Percentiles rank a stretch among this genome's conserved stretches.
Evolutionary conservation across 37 sponge, comb jelly and placozoan species (phyloP).

Genomic region (Tethya wilhelma): DNA sequence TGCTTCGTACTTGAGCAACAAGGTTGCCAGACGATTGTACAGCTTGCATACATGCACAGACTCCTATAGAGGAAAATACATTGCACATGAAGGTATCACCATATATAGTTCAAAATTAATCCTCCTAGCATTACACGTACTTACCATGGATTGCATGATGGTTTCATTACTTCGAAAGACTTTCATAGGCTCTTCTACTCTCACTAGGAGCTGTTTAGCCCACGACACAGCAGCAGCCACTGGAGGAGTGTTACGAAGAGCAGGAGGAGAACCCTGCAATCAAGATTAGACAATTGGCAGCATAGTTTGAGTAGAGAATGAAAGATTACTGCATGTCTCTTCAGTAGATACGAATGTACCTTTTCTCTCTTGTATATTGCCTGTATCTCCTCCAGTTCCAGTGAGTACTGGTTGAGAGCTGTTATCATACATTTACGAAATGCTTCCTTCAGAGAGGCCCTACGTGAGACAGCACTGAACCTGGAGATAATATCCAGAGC

Average conservation of each 20-base stretch:
- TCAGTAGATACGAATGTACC: conserved; percentile 18
- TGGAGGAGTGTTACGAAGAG: conserved; percentile 49
- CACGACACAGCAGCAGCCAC: conserved; percentile 78
- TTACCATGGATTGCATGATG: conserved; percentile 76
- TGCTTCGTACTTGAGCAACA: conserved; percentile 79
- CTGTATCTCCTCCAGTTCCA: conserved; percentile 79
- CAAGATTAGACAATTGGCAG: neutral
- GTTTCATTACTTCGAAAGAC: conserved; percentile 58
- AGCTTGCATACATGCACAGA: conserved; percentile 67
- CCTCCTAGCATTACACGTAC: neutral
- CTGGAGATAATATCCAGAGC: conserved; percentile 29
- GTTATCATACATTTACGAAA: conserved; percentile 25
- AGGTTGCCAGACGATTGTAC: conserved; percentile 81
- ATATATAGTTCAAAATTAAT: neutral
- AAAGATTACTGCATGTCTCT: too few relatives aligned
- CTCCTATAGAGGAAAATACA: conserved; percentile 52
- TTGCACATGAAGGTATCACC: neutral
- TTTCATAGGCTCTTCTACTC: conserved; percentile 85
- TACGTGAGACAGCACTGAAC: conserved; percentile 36
- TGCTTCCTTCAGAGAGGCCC: conserved; percentile 18
- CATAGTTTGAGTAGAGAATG: neutral
- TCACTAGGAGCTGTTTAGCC: conserved; percentile 70
- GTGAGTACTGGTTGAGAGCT: conserved; percentile 51
- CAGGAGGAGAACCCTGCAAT: conserved; percentile 65
- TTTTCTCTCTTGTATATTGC: conserved; percentile 73